Evolutionary conservation across 2,888 invertebrate species (phyloP), one percentile per base, ranked within the genome.

Genomic region (Cepaea hortensis): DNA sequence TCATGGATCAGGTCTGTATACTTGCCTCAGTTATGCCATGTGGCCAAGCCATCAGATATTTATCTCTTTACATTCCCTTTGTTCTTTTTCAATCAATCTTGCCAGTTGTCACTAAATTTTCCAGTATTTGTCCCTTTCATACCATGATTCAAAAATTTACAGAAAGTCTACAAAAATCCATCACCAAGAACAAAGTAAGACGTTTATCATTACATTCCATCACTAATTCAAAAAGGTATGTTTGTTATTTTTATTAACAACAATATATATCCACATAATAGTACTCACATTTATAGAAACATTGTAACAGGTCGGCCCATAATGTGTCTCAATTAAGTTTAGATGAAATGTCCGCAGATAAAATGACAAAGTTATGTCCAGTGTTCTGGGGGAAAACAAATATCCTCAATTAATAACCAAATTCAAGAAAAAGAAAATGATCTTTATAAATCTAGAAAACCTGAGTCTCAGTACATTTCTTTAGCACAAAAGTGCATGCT

Each of bases 291-390:
- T 15, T 65, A 98, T 95, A 94, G 97, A 96, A 94, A 98, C 98
- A 91, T 96, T 95, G 93, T 97, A 98, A 94, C 99, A 99, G 95
- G 98, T 98, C 0, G 99, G 98, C 3, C 97, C 97, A 61, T 97
- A 97, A 77, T 97, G 96, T 0, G 97, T 97, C 1, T 97, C 97
- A 0, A 97, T 97, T 2, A 97, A 96, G 95, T 98, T 97, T 89
- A 99, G 96, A 94, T 98, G 97, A 0, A 98, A 97, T 0, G 98
- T 98, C 95, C 97, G 97, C 1, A 99, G 94, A 9, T 96, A 96
- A 94, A 98, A 98, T 90, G 95, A 95, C 77, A 98, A 94, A 85
- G 96, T 85, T n/a, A 93, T 83, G 11, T 89, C 86, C 55, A 93
- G 88, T 81, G 92, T 83, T 62, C 93, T 93, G 89, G 7, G 13